Evolutionary conservation across 2,113 vertebrate species (phyloP).

Genomic region (Perca flavescens): DNA sequence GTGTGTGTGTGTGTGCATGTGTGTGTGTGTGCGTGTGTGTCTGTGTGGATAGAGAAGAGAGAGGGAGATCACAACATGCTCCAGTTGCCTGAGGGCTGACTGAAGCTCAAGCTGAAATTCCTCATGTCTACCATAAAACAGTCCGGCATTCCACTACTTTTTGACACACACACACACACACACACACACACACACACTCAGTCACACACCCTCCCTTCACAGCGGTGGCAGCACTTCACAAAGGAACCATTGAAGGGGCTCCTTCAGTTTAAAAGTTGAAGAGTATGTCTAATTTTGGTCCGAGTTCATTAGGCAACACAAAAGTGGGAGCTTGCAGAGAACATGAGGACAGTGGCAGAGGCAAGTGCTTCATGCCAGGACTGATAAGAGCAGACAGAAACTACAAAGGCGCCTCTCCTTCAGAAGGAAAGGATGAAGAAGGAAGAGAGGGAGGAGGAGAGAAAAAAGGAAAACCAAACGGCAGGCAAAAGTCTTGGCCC

Average conservation of each 20-base stretch:
- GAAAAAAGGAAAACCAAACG: constrained; percentile 65
- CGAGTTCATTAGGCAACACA: constrained; percentile 87
- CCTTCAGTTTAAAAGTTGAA: constrained; percentile 85
- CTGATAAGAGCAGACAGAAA: constrained; percentile 82
- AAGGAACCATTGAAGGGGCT: constrained; percentile 85
- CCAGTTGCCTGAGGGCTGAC: constrained; percentile 68
- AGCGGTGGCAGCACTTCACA: constrained; percentile 78
- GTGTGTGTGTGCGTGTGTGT: constrained; percentile 9
- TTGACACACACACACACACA: constrained; percentile 51
- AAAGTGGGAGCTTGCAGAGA: constrained; percentile 83
- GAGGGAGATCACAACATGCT: constrained; percentile 54
- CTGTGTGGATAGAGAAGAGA: constrained; percentile 43
- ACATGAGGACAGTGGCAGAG: constrained; percentile 86
- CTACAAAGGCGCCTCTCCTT: constrained; percentile 82
- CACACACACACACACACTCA: constrained; percentile 46
- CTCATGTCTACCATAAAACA: constrained; percentile 80
- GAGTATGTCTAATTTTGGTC: constrained; percentile 89
- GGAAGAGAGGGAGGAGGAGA: constrained; percentile 61
- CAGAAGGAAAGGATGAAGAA: constrained; percentile 75
- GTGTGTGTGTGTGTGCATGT: neutral
- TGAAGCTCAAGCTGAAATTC: constrained; percentile 76
- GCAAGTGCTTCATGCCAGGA: constrained; percentile 82
- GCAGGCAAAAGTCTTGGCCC: constrained; percentile 62
- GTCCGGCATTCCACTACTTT: constrained; percentile 63
- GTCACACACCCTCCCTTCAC: constrained; percentile 66